These are phyloP conservation scores for Gymnocephalus cernua DNA, from an alignment of 2,113 vertebrate species.

Conservation along the genomic window DNA sequence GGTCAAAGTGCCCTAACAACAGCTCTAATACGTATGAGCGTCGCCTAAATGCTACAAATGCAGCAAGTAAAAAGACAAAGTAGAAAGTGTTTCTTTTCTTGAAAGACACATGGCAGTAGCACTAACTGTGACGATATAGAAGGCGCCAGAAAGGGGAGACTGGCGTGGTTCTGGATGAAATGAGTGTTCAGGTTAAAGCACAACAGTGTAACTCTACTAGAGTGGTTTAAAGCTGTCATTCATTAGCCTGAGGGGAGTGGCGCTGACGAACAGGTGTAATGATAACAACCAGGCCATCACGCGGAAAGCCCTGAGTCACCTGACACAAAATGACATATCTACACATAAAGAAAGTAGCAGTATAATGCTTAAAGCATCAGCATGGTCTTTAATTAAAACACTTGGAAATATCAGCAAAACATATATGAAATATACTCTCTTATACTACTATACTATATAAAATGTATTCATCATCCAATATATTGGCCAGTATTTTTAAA, in stretches of 20 bases:
- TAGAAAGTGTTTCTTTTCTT: neutral
- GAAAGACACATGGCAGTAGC: neutral
- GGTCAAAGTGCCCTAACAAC: neutral
- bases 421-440: too few species aligned
- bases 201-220: neutral
- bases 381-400: neutral
- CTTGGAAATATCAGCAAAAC: neutral
- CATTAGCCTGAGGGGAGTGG: conserved; percentile 9
- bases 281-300: conserved; percentile 6
- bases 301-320: too few species aligned
- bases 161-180: neutral
- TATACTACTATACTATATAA: too few species aligned
- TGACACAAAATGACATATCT: neutral
- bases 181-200: conserved; percentile 35
- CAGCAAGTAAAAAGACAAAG: neutral
- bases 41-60: too few species aligned
- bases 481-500: too few species aligned
- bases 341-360: neutral
- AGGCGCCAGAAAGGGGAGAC: neutral
- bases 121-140: neutral
- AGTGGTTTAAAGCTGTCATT: conserved; percentile 19
- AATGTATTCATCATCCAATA: too few species aligned
- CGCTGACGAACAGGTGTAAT: conserved; percentile 6
- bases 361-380: neutral
- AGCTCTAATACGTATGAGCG: neutral